Evolutionary conservation across 2,888 invertebrate species (phyloP), one percentile per base, ranked within the genome.

Genomic region (Zygothrica quintamaculata): DNA sequence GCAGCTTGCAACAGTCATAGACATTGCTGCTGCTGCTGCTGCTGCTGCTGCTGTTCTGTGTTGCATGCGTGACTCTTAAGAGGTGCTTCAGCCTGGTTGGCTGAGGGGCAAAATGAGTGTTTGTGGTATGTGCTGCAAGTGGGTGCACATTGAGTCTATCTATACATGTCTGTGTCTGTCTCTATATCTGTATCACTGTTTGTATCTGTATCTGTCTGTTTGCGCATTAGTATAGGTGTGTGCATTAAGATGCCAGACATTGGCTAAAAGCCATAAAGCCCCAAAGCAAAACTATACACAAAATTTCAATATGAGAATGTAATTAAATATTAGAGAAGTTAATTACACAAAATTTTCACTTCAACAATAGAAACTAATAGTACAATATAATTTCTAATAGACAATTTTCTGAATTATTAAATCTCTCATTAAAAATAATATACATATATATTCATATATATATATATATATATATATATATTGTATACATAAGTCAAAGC

Each of bases 31-130:
- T 29, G 43, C 15, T n/a, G n/a, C n/a, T 29, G 29, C 29, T 9
- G 29, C 29, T 29, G 43, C 15, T 29, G 29, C 29, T 9, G 29
- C 29, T 29, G 43, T 13, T 22, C 7, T 40, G 12, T 31, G 46
- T 12, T 40, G 37, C 18, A 22, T 25, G 43, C 29, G 58, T n/a
- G 48, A 31, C 11, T 51, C 34, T 39, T 15, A 60, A 68, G 56
- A 61, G 69, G 22, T 59, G 59, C 53, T 43, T 48, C 15, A 29
- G 37, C 52, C 13, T 61, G 42, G 33, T 31, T 9, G 59, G 33
- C 39, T 59, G 66, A 53, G 61, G 51, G 68, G n/a, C n/a, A 39
- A 52, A 33, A 13, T 46, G 57, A 68, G 62, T 69, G 68, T 62
- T 57, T 62, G 57, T 64, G 68, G 60, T 46, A 34, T 52, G 40